These are phyloP conservation scores for Lytechinus variegatus DNA, from an alignment of 35 echinoderm and acorn worm genomes.

Conservation along the genomic window DNA sequence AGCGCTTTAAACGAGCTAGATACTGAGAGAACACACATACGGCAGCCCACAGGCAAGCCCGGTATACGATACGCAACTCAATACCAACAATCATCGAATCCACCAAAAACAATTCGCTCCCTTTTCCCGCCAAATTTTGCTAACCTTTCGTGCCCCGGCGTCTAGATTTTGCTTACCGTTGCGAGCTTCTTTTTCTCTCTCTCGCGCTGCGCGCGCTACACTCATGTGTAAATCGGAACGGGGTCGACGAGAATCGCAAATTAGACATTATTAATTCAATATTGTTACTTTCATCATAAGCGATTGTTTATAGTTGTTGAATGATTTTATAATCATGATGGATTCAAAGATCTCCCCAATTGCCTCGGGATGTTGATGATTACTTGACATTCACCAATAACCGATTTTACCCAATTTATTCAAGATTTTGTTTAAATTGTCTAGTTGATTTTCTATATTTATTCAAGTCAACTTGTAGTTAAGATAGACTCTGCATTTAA, in stretches of 20 bases:
- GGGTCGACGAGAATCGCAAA: not conserved
- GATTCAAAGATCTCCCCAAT: too few species aligned
- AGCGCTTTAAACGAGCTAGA: not conserved
- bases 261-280: not conserved
- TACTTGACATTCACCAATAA: too few species aligned
- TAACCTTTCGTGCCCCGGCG: constrained; percentile 44
- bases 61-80: constrained; percentile 35
- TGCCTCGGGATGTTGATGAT: too few species aligned
- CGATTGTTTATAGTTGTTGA: too few species aligned
- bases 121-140: constrained; percentile 48
- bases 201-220: not conserved
- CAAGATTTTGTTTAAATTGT: too few species aligned
- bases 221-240: not conserved
- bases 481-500: too few species aligned
- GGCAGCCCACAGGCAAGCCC: constrained; percentile 29
- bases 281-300: too few species aligned
- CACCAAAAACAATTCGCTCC: constrained; percentile 50
- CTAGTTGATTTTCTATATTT: too few species aligned
- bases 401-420: too few species aligned
- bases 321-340: too few species aligned
- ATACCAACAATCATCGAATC: constrained; percentile 29
- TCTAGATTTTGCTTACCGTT: not conserved
- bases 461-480: too few species aligned
- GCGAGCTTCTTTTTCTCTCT: not conserved
- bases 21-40: not conserved